Percentiles rank a stretch among this genome's conserved stretches.
Evolutionary conservation across 2,113 vertebrate species (phyloP).

Genomic region (Bubo blakistoni): DNA sequence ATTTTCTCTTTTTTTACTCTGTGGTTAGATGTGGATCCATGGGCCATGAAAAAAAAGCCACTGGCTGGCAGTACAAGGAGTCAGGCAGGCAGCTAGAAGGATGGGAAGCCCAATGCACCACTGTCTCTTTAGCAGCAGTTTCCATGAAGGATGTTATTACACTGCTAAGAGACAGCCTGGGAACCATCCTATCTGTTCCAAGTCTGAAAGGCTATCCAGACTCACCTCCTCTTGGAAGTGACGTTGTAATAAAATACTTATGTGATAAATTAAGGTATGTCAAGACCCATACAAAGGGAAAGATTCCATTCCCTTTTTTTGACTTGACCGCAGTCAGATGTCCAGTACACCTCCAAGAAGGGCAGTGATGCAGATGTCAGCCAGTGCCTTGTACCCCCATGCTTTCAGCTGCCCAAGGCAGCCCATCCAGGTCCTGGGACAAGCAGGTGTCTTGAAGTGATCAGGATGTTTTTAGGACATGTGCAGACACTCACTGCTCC

Average conservation of each 20-base stretch:
- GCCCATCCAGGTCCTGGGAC: background rate
- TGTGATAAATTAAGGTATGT: background rate
- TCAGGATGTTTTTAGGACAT: background rate
- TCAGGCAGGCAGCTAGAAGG: background rate
- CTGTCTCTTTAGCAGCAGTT: background rate
- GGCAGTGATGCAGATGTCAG: background rate
- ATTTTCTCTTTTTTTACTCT: background rate
- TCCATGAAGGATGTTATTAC: background rate
- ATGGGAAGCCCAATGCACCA: accelerated
- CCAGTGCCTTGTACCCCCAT: background rate
- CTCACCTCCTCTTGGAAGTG: background rate
- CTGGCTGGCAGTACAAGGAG: background rate
- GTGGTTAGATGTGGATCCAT: background rate
- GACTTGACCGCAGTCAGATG: background rate
- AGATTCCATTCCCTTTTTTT: background rate
- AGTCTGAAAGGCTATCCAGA: background rate
- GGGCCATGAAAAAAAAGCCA: background rate
- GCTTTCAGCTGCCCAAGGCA: background rate
- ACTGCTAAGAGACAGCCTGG: background rate
- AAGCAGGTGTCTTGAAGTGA: background rate
- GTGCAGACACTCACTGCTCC: background rate
- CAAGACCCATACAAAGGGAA: background rate
- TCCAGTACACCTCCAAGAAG: background rate
- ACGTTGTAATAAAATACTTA: background rate
- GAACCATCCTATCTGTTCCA: background rate